phyloP scores from a whole-genome alignment of 2,797 vertebrate species.

The Spheniscus humboldti region DNA sequence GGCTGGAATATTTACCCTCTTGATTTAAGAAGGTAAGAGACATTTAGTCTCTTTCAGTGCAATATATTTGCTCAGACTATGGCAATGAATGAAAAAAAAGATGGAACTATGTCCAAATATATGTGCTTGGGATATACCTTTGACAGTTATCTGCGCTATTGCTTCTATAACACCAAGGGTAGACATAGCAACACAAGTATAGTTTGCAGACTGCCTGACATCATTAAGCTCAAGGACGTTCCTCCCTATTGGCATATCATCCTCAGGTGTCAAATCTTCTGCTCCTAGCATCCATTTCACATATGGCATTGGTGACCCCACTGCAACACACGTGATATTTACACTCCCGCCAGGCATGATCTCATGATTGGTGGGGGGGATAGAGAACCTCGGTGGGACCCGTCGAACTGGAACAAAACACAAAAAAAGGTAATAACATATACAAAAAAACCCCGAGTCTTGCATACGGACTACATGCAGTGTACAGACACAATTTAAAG shows the following conservation, averaged over 20 bases:
- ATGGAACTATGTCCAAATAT: neutral
- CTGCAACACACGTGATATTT: conserved; percentile 98
- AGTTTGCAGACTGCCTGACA: conserved; percentile 97
- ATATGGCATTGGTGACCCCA: conserved; percentile 98
- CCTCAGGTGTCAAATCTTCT: conserved; percentile 96
- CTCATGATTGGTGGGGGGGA: conserved; percentile 97
- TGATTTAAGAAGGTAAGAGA: neutral
- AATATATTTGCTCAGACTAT: neutral
- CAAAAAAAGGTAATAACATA: conserved; percentile 70
- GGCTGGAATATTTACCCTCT: neutral
- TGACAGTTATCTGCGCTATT: conserved; percentile 97
- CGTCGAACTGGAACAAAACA: conserved; percentile 90
- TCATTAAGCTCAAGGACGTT: conserved; percentile 98
- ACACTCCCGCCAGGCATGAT: conserved; percentile 99
- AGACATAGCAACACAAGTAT: conserved; percentile 98
- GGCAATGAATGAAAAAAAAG: neutral
- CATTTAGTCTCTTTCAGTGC: neutral
- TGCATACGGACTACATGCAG: conserved; percentile 71
- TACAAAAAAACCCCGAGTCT: conserved; percentile 57
- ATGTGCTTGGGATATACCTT: conserved; percentile 79
- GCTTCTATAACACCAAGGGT: conserved; percentile 98
- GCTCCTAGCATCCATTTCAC: conserved; percentile 99
- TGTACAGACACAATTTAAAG: conserved; percentile 65
- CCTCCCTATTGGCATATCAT: conserved; percentile 98
- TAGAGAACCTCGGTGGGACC: conserved; percentile 97